These are phyloP conservation scores for Pseudonaja textilis DNA, from an alignment of 2,113 vertebrate species.

Conservation along the genomic window DNA sequence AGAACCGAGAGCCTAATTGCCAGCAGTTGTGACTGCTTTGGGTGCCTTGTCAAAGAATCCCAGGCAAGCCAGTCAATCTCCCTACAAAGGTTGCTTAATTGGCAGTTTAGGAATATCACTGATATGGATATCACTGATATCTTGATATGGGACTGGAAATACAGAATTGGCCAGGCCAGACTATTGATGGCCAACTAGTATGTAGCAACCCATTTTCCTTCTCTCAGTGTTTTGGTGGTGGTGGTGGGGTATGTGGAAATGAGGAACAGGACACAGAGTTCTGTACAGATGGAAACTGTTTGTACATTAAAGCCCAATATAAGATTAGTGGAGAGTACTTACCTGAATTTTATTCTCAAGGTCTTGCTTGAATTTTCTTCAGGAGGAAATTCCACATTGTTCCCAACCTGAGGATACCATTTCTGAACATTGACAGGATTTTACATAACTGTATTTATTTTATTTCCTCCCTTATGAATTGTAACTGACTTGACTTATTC, in stretches of 20 bases:
- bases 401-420: background rate
- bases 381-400: background rate
- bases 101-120: background rate
- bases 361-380: background rate
- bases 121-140: background rate
- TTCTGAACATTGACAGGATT: background rate
- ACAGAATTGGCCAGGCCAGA: background rate
- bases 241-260: background rate
- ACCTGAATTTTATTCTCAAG: background rate
- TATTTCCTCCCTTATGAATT: background rate
- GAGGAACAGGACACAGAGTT: background rate
- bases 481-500: background rate
- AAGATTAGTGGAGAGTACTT: background rate
- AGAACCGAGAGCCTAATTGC: background rate
- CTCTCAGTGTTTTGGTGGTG: background rate
- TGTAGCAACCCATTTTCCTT: background rate
- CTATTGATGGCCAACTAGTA: background rate
- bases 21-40: background rate
- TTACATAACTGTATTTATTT: background rate
- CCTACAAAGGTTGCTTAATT: background rate
- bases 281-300: background rate
- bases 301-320: background rate
- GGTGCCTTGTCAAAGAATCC: background rate
- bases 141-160: background rate
- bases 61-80: background rate